Conservation (phyloP, 2,113 vertebrate genomes). For the Candoia aspera region DNA sequence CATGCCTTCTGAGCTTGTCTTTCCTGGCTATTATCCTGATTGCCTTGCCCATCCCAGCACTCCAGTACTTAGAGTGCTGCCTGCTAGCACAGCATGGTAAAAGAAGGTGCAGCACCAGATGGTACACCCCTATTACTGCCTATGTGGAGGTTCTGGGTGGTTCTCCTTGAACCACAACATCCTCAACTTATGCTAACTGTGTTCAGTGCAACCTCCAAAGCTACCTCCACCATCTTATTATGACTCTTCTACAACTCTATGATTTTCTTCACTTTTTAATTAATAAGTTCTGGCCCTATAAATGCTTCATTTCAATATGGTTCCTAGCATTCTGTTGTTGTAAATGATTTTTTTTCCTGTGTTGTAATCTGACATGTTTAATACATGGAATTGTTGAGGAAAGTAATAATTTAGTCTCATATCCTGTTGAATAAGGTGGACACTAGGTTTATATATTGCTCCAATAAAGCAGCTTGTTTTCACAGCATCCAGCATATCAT, state of each 20-base stretch:
- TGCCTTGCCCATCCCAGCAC: too few species aligned
- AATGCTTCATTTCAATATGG: background rate
- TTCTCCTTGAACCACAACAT: too few species aligned
- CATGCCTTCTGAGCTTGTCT: too few species aligned
- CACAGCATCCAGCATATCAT: background rate
- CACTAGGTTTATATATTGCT: background rate
- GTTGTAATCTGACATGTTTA: background rate
- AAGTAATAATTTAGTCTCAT: background rate
- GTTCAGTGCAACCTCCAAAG: background rate
- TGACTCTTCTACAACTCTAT: background rate
- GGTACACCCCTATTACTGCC: too few species aligned
- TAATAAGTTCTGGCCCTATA: background rate
- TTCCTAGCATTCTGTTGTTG: background rate
- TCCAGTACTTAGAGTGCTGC: too few species aligned
- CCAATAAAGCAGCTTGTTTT: background rate
- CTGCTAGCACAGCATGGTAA: too few species aligned
- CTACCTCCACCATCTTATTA: background rate
- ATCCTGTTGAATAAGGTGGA: background rate
- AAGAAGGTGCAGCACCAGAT: too few species aligned
- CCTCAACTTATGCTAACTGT: too few species aligned
- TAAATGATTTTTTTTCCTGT: background rate
- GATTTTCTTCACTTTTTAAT: background rate
- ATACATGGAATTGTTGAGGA: background rate
- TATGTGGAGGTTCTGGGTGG: too few species aligned
- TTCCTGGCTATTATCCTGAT: too few species aligned